These are phyloP conservation scores for Enteromius paludinosus DNA, from an alignment of 2,797 vertebrate species.

Conservation along the genomic window DNA sequence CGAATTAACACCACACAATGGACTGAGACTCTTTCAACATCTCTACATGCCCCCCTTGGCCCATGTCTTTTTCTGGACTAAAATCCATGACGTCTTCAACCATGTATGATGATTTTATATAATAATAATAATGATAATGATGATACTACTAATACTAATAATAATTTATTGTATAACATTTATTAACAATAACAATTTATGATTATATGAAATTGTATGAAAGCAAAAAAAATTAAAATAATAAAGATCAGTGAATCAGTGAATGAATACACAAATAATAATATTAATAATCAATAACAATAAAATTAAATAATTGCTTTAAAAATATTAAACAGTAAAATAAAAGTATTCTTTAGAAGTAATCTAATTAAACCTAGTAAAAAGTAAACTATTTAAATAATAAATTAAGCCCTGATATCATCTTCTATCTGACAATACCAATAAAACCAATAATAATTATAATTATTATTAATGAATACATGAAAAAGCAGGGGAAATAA, in stretches of 20 bases:
- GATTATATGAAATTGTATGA: background rate
- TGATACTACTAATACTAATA: too few species aligned
- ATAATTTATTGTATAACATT: too few species aligned
- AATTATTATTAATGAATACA: background rate
- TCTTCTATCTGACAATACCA: background rate
- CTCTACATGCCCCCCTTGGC: conserved; percentile 39
- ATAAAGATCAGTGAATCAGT: background rate
- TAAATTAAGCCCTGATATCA: background rate
- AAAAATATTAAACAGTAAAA: background rate
- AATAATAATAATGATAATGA: background rate
- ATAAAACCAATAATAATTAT: background rate
- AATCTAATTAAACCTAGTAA: background rate
- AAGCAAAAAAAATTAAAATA: background rate
- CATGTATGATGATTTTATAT: conserved; percentile 19
- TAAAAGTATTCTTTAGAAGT: background rate
- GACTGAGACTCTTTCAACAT: conserved; percentile 51
- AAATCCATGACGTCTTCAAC: background rate
- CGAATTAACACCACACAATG: conserved; percentile 48
- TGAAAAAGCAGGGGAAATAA: background rate
- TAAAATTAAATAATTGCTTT: background rate
- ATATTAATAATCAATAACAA: background rate
- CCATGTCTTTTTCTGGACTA: conserved; percentile 28
- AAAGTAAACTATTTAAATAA: background rate
- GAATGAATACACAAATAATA: background rate
- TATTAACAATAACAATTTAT: too few species aligned